Evolutionary conservation across 2,888 invertebrate species (phyloP).

Genomic region (Chouioia cunea): DNA sequence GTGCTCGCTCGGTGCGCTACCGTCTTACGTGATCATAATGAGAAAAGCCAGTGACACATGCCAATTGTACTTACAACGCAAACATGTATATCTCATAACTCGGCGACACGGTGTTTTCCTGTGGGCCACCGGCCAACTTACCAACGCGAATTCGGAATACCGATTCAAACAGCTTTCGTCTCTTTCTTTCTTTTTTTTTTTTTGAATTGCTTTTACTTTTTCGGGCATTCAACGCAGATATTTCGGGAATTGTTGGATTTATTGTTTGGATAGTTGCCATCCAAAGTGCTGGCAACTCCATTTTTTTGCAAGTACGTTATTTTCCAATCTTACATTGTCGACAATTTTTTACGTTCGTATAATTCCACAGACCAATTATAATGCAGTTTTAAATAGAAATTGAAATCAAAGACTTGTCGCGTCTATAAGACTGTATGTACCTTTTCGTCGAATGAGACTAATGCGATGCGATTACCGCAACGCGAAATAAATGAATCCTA

Average conservation of each 20-base stretch:
- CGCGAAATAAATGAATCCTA: conserved; percentile 29
- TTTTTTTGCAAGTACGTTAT: too few species aligned
- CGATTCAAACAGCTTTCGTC: conserved; percentile 8
- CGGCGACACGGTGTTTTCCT: neutral
- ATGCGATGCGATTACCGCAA: conserved; percentile 31
- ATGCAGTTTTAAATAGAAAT: too few species aligned
- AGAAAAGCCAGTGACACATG: conserved; percentile 23
- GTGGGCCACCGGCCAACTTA: neutral
- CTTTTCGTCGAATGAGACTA: conserved; percentile 15
- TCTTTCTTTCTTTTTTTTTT: neutral
- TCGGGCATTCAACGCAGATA: conserved; percentile 6
- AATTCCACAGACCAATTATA: too few species aligned
- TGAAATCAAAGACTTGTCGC: too few species aligned
- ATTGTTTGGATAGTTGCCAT: neutral
- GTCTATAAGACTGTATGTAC: too few species aligned
- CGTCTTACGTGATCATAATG: conserved; percentile 47
- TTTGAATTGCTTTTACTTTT: too few species aligned
- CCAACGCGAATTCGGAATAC: conserved; percentile 26
- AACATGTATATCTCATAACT: conserved; percentile 22
- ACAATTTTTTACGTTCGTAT: too few species aligned
- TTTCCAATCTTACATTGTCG: too few species aligned
- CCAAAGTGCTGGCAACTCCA: too few species aligned
- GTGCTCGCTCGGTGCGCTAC: conserved; percentile 31
- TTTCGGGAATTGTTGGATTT: conserved; percentile 5
- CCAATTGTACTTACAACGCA: neutral